A percentile compares a stretch with the other conserved stretches of the same genome.
These are phyloP conservation scores for Coptodon bakossiorum DNA, from an alignment of 2,113 vertebrate species.

Conservation along the genomic window DNA sequence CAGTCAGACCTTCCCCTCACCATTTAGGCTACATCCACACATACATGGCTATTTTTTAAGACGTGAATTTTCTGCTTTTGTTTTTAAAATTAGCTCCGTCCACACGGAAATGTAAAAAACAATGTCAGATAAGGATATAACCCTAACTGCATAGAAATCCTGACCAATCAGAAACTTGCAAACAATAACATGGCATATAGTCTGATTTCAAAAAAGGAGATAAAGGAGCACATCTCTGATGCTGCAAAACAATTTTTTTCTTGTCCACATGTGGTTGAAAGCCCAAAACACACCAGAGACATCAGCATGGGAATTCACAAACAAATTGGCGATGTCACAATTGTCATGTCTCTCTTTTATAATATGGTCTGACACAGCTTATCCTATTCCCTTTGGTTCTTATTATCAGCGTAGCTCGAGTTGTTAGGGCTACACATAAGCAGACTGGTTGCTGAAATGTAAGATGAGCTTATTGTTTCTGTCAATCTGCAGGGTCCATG, in stretches of 20 bases:
- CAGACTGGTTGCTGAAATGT: background rate
- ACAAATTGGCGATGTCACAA: background rate
- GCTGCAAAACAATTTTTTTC: background rate
- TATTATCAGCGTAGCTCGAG: background rate
- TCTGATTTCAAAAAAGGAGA: background rate
- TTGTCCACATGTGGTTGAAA: background rate
- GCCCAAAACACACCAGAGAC: background rate
- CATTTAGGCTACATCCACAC: background rate
- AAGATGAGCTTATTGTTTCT: background rate
- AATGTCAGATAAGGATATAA: background rate
- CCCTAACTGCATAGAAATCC: background rate
- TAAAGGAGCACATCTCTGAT: background rate
- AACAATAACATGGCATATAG: background rate
- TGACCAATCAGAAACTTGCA: background rate
- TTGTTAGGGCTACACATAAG: background rate
- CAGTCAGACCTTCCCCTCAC: background rate
- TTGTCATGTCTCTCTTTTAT: background rate
- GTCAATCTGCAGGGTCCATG: background rate
- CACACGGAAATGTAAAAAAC: background rate
- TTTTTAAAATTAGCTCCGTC: background rate
- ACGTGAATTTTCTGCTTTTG: background rate
- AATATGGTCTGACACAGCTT: background rate
- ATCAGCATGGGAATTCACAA: background rate
- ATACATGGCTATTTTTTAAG: background rate
- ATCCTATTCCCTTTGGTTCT: background rate